Base-by-base conservation (phyloP, 53 echinoderm and acorn worm species). In the Zoroaster sp. region DNA sequence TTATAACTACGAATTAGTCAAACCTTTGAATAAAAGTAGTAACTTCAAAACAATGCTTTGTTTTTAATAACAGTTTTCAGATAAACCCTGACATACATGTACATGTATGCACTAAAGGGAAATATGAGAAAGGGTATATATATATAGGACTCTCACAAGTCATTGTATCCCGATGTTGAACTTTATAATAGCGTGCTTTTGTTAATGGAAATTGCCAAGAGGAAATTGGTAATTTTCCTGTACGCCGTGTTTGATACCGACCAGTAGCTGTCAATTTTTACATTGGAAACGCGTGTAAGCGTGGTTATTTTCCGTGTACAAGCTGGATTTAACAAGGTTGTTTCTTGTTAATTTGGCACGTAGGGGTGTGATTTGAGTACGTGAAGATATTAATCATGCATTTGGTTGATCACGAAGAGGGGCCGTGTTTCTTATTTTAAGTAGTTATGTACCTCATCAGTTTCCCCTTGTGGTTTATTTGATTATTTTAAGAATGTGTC, bases 181-280 rank as follows among this genome's bases (percentile, higher is more conserved):
- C 82, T 41, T 25, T 55, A 67, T 66, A 82, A 67, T 66, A 44
- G 66, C 82, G 44, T 44, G 82, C 82, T 66, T 78, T 82, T 82
- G 82, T 82, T 82, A 82, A 82, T 14, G 43, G 82, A 35, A 18
- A 41, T 17, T 14, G 12, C 68, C 41, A 41, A 25, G 32, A 82
- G 82, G 82, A 82, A 41, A 82, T 82, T 66, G 66, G 82, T 82
- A 40, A 82, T 82, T 82, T 82, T 82, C 82, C 82, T 66, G 41
- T 3, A 68, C 18, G 33, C 41, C 23, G 15, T 5, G 12, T 36
- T 66, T 82, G 82, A 82, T 34, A 46, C 82, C 41, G 31, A 68
- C 82, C 82, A 82, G 82, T 82, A 40, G 40, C 41, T 41, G 82
- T 66, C 82, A 41, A 49, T n/a, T 79, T 20, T n/a, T 30, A 66